A percentile compares a stretch with the other conserved stretches of the same genome.
Evolutionary conservation across 2,113 vertebrate species (phyloP).

Genomic region (Gavialis gangeticus): DNA sequence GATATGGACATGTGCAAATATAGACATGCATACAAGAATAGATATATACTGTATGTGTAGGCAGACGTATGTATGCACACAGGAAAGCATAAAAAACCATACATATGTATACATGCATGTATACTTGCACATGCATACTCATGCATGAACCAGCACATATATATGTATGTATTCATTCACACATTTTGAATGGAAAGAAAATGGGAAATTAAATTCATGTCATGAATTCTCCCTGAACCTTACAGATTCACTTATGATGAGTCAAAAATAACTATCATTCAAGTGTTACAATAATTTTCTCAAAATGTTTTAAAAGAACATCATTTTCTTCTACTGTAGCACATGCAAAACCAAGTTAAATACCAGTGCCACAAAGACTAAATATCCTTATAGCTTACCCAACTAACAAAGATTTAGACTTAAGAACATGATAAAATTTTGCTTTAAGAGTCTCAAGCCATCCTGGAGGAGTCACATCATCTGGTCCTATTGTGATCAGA

Average conservation of each 20-base stretch:
- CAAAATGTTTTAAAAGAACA: not conserved
- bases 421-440: not conserved
- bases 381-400: not conserved
- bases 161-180: not conserved
- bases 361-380: not conserved
- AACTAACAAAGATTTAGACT: not conserved
- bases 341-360: not conserved
- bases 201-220: not conserved
- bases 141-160: not conserved
- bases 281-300: not conserved
- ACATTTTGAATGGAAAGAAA: not conserved
- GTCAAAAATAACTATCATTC: not conserved
- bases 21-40: not conserved
- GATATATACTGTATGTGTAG: not conserved
- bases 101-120: rapidly evolving
- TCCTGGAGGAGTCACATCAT: not conserved
- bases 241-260: not conserved
- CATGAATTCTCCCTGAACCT: not conserved
- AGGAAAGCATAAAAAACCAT: not conserved
- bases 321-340: not conserved
- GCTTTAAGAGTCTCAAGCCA: not conserved
- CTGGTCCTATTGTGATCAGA: not conserved
- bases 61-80: not conserved
- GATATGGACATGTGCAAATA: not conserved
- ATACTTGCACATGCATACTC: constrained; percentile 10